phyloP scores from a whole-genome alignment of 2,888 invertebrate genomes.

The Zelleria hepariella region DNA sequence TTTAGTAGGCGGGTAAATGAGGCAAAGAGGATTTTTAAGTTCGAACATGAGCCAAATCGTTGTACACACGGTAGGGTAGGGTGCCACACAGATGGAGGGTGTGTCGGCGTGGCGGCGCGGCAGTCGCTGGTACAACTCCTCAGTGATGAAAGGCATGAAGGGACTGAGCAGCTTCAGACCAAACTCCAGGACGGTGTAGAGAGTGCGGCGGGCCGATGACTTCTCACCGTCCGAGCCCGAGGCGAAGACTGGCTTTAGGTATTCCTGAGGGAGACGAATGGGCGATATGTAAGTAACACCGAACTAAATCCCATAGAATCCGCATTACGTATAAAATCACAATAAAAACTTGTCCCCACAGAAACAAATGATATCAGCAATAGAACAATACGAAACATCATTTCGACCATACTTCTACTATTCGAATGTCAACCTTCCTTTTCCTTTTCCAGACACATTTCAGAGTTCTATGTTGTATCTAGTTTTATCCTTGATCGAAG shows the following conservation, averaged over 20 bases:
- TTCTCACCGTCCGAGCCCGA: slow-evolving; percentile 67
- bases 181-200: slow-evolving; percentile 87
- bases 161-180: slow-evolving; percentile 92
- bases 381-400: too few relatives aligned
- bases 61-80: slow-evolving; percentile 80
- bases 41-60: not conserved
- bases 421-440: too few relatives aligned
- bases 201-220: slow-evolving; percentile 77
- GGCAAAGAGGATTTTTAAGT: not conserved
- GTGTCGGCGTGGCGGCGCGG: slow-evolving; percentile 81
- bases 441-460: too few relatives aligned
- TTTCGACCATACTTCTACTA: too few relatives aligned
- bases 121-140: slow-evolving; percentile 94
- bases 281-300: too few relatives aligned
- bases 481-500: too few relatives aligned
- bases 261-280: too few relatives aligned
- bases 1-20: not conserved
- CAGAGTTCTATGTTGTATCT: too few relatives aligned
- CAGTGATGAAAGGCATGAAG: slow-evolving; percentile 97
- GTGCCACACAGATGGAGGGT: slow-evolving; percentile 88
- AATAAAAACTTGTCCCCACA: too few relatives aligned
- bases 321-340: too few relatives aligned
- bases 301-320: too few relatives aligned
- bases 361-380: too few relatives aligned
- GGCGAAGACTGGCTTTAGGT: slow-evolving; percentile 88